These are phyloP conservation scores for Psilanteris sp. DNA, from an alignment of 1,140 invertebrate species.

Conservation along the genomic window DNA sequence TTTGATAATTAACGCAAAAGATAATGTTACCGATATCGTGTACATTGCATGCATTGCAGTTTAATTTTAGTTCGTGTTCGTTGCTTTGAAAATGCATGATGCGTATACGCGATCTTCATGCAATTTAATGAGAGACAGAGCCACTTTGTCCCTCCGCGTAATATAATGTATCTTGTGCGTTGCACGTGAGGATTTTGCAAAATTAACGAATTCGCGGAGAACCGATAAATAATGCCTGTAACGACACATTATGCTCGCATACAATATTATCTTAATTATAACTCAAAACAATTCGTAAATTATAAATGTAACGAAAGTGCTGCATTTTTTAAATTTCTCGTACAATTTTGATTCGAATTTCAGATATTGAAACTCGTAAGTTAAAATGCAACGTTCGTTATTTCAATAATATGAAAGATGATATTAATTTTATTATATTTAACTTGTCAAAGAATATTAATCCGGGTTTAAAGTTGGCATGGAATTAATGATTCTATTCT, in stretches of 20 bases:
- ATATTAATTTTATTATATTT: no score
- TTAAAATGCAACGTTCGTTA: no score
- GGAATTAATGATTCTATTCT: no score
- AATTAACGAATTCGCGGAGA: constrained; percentile 26
- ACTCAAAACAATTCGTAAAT: background rate
- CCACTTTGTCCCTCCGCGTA: constrained; percentile 40
- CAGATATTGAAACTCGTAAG: no score
- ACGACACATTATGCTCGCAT: constrained; percentile 7
- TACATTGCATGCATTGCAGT: constrained; percentile 11
- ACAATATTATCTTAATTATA: constrained; percentile 27
- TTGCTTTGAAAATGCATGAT: constrained; percentile 35
- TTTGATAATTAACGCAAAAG: constrained; percentile 37
- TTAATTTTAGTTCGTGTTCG: constrained; percentile 33
- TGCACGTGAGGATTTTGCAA: constrained; percentile 39
- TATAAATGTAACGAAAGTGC: no score
- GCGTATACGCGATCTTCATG: constrained; percentile 40
- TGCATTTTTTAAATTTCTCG: no score
- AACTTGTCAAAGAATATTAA: no score
- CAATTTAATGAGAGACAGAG: constrained; percentile 46
- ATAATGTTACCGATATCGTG: constrained; percentile 25
- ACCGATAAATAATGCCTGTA: constrained; percentile 23
- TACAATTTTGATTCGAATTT: no score
- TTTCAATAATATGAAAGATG: no score
- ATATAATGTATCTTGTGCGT: constrained; percentile 36
- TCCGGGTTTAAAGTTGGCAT: no score